Evolutionary conservation across 2,113 vertebrate species (phyloP).

Genomic region (Phrynosoma blainvillii): DNA sequence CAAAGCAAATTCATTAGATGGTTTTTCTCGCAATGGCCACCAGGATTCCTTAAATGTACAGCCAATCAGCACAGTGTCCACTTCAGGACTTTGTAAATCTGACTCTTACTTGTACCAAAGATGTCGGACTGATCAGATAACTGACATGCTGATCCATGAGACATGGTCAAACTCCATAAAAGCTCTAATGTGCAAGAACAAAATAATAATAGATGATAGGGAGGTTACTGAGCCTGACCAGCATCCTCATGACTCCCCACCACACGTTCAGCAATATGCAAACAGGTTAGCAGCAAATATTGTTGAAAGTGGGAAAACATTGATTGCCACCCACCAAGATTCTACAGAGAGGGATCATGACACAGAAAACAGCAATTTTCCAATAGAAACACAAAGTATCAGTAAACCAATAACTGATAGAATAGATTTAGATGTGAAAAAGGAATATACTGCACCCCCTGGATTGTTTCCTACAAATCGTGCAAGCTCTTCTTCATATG

Average conservation of each 20-base stretch:
- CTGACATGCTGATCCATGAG: slow-evolving; percentile 93
- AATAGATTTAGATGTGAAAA: slow-evolving; percentile 66
- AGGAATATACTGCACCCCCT: slow-evolving; percentile 38
- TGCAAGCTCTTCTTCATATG: slow-evolving; percentile 53
- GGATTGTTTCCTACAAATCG: slow-evolving; percentile 46
- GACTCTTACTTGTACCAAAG: slow-evolving; percentile 93
- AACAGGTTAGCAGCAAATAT: slow-evolving; percentile 82
- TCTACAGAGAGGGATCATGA: slow-evolving; percentile 60
- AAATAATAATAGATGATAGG: slow-evolving; percentile 86
- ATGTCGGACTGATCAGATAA: slow-evolving; percentile 88
- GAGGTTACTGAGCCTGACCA: slow-evolving; percentile 76
- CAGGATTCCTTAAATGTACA: slow-evolving; percentile 84
- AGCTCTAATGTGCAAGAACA: slow-evolving; percentile 96
- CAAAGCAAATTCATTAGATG: slow-evolving; percentile 95
- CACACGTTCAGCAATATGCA: slow-evolving; percentile 80
- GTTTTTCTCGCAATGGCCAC: slow-evolving; percentile 84
- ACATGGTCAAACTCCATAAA: slow-evolving; percentile 96
- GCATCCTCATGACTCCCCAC: slow-evolving; percentile 72
- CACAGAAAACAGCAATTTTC: slow-evolving; percentile 72
- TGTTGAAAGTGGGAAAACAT: slow-evolving; percentile 81
- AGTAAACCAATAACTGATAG: slow-evolving; percentile 56
- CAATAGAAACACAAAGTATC: slow-evolving; percentile 60
- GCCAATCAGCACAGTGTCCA: slow-evolving; percentile 77
- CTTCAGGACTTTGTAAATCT: slow-evolving; percentile 90
- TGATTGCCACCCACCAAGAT: slow-evolving; percentile 79